Percentiles rank a stretch among this genome's conserved stretches.
phyloP scores from a whole-genome alignment of 2,113 vertebrate species.

The Bostrychus sinensis region DNA sequence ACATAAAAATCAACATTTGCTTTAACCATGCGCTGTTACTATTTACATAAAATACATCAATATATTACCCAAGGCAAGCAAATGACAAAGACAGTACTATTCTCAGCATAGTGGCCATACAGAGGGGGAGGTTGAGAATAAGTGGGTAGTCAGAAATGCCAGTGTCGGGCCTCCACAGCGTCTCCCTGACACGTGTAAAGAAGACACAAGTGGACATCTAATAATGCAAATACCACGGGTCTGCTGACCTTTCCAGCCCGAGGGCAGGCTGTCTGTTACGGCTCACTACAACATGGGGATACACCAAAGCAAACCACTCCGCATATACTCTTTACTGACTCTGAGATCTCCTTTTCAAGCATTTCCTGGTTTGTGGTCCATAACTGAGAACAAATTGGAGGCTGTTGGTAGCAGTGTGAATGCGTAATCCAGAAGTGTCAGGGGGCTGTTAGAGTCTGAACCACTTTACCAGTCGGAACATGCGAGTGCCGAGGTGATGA shows the following conservation, averaged over 20 bases:
- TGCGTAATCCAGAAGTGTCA: constrained; percentile 37
- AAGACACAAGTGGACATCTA: constrained; percentile 64
- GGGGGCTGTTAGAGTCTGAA: constrained; percentile 12
- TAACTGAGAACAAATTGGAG: constrained; percentile 50
- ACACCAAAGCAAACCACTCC: not conserved
- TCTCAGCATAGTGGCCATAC: not conserved
- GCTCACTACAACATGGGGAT: constrained; percentile 18
- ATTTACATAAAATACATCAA: too few relatives aligned
- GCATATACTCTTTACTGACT: not conserved
- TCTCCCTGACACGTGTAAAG: constrained; percentile 53
- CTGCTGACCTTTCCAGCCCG: constrained; percentile 56
- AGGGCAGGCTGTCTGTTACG: constrained; percentile 45
- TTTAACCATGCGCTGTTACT: too few relatives aligned
- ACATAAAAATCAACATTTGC: too few relatives aligned
- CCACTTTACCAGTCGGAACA: constrained; percentile 40
- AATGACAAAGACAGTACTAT: not conserved
- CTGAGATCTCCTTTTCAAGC: constrained; percentile 12
- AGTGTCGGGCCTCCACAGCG: constrained; percentile 35
- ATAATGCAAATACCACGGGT: constrained; percentile 66
- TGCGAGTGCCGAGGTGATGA: constrained; percentile 42
- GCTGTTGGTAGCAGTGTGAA: constrained; percentile 15
- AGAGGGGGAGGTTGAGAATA: constrained; percentile 17
- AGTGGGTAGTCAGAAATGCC: constrained; percentile 60
- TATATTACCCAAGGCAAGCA: too few relatives aligned
- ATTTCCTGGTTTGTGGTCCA: constrained; percentile 11